These are phyloP conservation scores for Plebejus argus DNA, from an alignment of 2,888 invertebrate genomes.

Conservation along the genomic window DNA sequence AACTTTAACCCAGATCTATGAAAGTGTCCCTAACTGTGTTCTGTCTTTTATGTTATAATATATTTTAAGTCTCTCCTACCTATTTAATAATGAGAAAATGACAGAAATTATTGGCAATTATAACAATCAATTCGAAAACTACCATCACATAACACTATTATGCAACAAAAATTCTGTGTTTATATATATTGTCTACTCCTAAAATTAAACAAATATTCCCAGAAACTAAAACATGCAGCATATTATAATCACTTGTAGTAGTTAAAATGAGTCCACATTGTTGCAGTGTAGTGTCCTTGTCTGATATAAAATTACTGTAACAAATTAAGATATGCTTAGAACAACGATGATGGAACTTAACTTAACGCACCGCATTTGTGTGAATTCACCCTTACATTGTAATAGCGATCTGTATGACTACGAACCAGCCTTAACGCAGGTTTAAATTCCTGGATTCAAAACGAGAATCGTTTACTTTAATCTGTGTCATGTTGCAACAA, in stretches of 20 bases:
- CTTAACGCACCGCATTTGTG: background rate
- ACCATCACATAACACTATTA: too few relatives aligned
- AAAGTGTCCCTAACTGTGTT: too few relatives aligned
- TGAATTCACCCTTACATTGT: background rate
- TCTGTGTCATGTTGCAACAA: constrained; percentile 11
- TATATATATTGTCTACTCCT: too few relatives aligned
- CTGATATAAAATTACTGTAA: background rate
- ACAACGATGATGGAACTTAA: background rate
- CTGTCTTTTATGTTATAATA: background rate
- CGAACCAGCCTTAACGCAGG: background rate
- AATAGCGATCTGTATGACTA: background rate
- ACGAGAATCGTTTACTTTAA: constrained; percentile 18
- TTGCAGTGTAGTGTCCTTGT: background rate
- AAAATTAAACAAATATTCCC: too few relatives aligned
- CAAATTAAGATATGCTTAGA: background rate
- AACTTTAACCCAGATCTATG: too few relatives aligned
- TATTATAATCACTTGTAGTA: too few relatives aligned
- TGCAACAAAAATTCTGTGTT: too few relatives aligned
- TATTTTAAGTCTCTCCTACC: background rate
- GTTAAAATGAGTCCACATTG: background rate
- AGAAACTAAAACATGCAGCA: too few relatives aligned
- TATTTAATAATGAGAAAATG: too few relatives aligned
- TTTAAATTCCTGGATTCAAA: constrained; percentile 19
- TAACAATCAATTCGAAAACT: too few relatives aligned
- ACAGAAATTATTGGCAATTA: too few relatives aligned